Evolutionary conservation across 2,888 invertebrate genomes (phyloP).

Genomic region (Spialia ferax): DNA sequence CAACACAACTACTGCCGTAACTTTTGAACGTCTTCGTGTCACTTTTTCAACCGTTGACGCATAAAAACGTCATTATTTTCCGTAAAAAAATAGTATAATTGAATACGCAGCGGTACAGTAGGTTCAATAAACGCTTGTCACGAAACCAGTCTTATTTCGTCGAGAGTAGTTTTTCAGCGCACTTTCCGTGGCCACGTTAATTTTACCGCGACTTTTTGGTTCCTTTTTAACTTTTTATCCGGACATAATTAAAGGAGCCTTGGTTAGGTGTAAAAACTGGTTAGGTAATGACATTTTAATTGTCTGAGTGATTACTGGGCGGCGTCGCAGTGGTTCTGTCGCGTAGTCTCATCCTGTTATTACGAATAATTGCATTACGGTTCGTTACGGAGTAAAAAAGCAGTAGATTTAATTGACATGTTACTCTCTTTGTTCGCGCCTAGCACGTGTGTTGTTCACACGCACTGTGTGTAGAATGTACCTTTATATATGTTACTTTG

Average conservation of each 20-base stretch:
- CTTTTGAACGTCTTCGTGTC: slow-evolving; percentile 21
- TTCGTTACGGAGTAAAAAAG: slow-evolving; percentile 83
- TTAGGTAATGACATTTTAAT: slow-evolving; percentile 85
- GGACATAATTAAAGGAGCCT: slow-evolving; percentile 73
- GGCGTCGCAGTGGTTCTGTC: slow-evolving; percentile 68
- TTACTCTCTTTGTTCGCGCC: slow-evolving; percentile 80
- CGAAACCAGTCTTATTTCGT: slow-evolving; percentile 48
- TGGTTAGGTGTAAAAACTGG: slow-evolving; percentile 81
- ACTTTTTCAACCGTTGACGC: slow-evolving; percentile 19
- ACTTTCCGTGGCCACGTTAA: slow-evolving; percentile 52
- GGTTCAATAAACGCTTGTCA: slow-evolving; percentile 43
- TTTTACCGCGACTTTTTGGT: slow-evolving; percentile 57
- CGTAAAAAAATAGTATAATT: slow-evolving; percentile 29
- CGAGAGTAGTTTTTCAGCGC: slow-evolving; percentile 48
- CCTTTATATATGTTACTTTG: no score
- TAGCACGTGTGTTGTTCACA: slow-evolving; percentile 76
- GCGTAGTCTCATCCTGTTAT: slow-evolving; percentile 83
- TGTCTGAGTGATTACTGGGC: slow-evolving; percentile 78
- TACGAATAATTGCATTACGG: slow-evolving; percentile 85
- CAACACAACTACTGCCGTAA: no score
- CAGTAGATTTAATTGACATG: slow-evolving; percentile 81
- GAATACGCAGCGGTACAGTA: slow-evolving; percentile 34
- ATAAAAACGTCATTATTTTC: slow-evolving; percentile 31
- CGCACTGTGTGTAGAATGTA: slow-evolving; percentile 45
- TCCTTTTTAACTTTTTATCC: slow-evolving; percentile 67